Percentiles rank a stretch among this genome's conserved stretches.
These are phyloP conservation scores for Julus scanicus DNA, from an alignment of 2,888 invertebrate species.

Conservation along the genomic window DNA sequence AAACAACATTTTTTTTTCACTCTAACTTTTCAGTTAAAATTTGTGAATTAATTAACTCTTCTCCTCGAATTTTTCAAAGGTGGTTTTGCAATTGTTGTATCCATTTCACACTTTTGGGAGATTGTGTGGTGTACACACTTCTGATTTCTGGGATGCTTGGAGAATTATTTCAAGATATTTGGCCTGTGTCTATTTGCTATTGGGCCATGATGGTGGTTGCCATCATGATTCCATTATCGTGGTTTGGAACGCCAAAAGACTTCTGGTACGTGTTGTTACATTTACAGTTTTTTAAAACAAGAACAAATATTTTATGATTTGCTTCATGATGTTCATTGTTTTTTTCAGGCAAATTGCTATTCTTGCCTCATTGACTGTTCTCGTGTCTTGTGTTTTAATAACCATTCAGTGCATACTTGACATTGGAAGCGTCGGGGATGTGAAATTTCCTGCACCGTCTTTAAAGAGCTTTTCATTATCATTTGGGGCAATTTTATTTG, in stretches of 20 bases:
- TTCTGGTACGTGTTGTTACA: constrained; percentile 71
- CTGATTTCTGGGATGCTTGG: constrained; percentile 75
- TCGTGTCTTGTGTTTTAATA: constrained; percentile 73
- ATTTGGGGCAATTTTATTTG: constrained; percentile 77
- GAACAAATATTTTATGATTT: too few relatives aligned
- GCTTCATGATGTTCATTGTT: neutral
- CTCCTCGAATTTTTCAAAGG: neutral
- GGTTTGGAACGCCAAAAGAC: constrained; percentile 78
- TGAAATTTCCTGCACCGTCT: constrained; percentile 65
- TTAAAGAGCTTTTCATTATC: constrained; percentile 76
- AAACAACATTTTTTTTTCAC: neutral
- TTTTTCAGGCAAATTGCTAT: constrained; percentile 72
- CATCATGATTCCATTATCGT: constrained; percentile 73
- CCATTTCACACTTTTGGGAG: constrained; percentile 68
- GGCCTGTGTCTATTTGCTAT: constrained; percentile 71
- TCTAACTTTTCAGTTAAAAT: neutral
- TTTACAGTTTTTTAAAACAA: neutral
- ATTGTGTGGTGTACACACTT: constrained; percentile 75
- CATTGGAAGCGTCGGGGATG: constrained; percentile 44
- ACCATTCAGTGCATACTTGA: constrained; percentile 74
- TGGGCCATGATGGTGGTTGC: constrained; percentile 75
- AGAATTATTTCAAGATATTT: constrained; percentile 69
- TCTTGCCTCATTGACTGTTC: constrained; percentile 73
- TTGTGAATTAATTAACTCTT: neutral
- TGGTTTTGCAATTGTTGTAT: neutral